Conservation (phyloP, 2,113 vertebrate genomes). For the Pitta sordida region DNA sequence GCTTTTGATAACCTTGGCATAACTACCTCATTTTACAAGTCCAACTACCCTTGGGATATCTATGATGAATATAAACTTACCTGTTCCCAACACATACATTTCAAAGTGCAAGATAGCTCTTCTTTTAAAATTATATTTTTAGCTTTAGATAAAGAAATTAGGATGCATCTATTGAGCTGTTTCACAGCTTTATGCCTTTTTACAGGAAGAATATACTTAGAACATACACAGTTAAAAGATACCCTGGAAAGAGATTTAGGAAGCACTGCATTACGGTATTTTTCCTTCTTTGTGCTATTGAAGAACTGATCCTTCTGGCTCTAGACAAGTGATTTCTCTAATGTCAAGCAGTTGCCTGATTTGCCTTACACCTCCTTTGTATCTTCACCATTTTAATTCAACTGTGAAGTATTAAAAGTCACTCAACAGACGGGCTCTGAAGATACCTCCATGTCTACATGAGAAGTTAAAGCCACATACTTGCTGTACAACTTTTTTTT, state of each 20-base stretch:
- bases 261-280: background rate
- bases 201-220: background rate
- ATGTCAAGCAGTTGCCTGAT: background rate
- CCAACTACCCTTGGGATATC: background rate
- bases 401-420: background rate
- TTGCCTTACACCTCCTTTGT: background rate
- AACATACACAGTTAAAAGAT: background rate
- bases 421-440: background rate
- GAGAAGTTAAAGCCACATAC: background rate
- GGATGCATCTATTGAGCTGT: background rate
- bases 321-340: background rate
- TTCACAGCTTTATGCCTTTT: constrained; percentile 24
- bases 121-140: background rate
- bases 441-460: background rate
- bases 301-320: background rate
- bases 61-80: background rate
- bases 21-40: background rate
- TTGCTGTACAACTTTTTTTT: background rate
- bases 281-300: background rate
- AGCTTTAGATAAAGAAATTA: constrained; percentile 12
- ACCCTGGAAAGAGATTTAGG: background rate
- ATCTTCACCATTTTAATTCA: background rate
- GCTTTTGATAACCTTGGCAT: background rate
- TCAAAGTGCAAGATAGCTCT: constrained; percentile 18
- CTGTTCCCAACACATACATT: background rate